A percentile compares a stretch with the other conserved stretches of the same genome.
These are phyloP conservation scores for Phyto melanocephala DNA, from an alignment of 2,888 invertebrate species.

Conservation along the genomic window DNA sequence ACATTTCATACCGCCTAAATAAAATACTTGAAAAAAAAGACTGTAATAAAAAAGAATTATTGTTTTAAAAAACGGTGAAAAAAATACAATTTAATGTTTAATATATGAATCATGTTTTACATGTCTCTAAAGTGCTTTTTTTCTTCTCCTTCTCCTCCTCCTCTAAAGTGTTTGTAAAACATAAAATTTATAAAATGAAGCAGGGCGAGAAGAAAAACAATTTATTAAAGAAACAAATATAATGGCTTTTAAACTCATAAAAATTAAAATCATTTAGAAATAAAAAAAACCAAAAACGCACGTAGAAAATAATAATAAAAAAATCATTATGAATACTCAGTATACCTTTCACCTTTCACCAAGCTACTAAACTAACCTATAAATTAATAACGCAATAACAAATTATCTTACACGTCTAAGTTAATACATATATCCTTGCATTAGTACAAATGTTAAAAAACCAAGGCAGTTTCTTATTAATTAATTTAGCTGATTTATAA, in stretches of 20 bases:
- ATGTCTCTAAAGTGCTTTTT: not conserved
- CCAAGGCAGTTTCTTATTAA: no score
- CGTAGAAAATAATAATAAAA: no score
- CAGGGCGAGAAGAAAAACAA: not conserved
- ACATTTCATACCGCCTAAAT: no score
- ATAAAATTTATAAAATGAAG: not conserved
- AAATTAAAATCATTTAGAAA: conserved; percentile 7
- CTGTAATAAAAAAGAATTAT: conserved; percentile 13
- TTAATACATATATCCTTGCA: no score
- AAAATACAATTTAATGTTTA: not conserved
- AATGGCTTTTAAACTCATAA: conserved; percentile 17
- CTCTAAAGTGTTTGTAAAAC: not conserved
- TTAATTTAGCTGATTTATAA: no score
- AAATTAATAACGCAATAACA: no score
- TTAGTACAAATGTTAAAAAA: no score
- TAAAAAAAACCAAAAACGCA: not conserved
- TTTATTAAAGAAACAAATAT: conserved; percentile 21
- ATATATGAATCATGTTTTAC: not conserved
- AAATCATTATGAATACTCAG: no score
- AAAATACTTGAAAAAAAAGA: no score
- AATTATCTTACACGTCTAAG: no score
- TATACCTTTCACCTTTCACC: no score
- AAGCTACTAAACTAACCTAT: no score
- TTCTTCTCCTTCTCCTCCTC: not conserved
- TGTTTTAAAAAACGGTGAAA: not conserved